Evolutionary conservation across 2,797 vertebrate species (phyloP).

Genomic region (Mormyrus proboscirostris): DNA sequence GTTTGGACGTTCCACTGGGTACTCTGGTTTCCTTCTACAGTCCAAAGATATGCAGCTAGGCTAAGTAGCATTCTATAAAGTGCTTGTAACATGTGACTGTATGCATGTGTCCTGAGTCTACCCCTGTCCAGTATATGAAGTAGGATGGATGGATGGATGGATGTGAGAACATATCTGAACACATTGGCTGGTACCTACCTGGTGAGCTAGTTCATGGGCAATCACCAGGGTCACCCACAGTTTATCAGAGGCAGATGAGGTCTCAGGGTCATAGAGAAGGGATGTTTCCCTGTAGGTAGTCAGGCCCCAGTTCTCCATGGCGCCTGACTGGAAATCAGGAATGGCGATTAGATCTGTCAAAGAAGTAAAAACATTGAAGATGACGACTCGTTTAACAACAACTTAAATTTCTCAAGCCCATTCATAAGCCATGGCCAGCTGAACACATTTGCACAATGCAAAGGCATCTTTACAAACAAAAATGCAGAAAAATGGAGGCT

Average conservation of each 20-base stretch:
- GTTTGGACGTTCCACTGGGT: background rate
- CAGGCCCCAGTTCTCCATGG: conserved; percentile 79
- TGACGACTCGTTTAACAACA: background rate
- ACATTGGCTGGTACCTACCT: conserved; percentile 48
- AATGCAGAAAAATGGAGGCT: background rate
- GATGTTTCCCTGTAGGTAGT: conserved; percentile 69
- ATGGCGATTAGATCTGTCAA: conserved; percentile 69
- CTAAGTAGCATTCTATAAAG: background rate
- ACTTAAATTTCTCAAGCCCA: background rate
- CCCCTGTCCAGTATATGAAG: background rate
- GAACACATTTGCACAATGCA: background rate
- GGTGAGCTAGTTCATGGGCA: conserved; percentile 71
- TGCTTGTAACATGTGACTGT: background rate
- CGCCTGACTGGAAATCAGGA: conserved; percentile 67
- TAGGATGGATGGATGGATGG: background rate
- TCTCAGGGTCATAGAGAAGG: conserved; percentile 63
- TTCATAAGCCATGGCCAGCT: background rate
- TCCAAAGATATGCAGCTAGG: background rate
- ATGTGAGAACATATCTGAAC: background rate
- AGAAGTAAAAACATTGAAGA: conserved; percentile 8
- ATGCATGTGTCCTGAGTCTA: background rate
- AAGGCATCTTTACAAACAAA: background rate
- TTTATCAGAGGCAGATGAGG: conserved; percentile 65
- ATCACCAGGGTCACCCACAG: conserved; percentile 71
- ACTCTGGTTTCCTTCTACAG: background rate